Conservation (phyloP, 2,113 vertebrate species). For the Amazona guildingii region DNA sequence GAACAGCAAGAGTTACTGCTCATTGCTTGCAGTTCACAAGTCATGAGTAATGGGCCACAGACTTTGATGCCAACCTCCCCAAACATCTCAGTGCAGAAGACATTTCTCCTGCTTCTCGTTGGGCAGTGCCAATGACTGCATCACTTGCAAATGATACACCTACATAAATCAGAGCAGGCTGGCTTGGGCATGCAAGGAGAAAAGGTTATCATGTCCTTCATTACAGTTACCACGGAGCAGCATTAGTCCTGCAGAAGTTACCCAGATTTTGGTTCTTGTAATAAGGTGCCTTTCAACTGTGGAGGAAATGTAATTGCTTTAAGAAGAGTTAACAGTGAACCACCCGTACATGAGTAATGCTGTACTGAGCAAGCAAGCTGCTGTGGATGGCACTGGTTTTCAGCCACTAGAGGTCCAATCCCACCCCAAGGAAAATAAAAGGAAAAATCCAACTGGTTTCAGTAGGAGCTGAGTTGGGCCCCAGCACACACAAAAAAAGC, state of each 20-base stretch:
- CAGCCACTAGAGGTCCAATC: background rate
- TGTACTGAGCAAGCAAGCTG: background rate
- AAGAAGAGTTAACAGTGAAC: background rate
- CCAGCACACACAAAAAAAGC: background rate
- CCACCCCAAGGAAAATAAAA: background rate
- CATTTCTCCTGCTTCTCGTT: background rate
- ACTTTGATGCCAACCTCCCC: background rate
- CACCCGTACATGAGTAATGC: background rate
- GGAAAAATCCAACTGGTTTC: background rate
- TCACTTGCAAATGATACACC: background rate
- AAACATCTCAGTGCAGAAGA: background rate
- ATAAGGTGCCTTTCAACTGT: background rate
- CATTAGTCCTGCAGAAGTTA: background rate
- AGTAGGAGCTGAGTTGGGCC: background rate
- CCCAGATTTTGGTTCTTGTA: background rate
- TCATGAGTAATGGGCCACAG: background rate
- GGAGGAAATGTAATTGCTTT: background rate
- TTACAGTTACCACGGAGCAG: background rate
- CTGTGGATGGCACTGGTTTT: background rate
- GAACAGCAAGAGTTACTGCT: background rate
- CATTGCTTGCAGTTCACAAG: background rate
- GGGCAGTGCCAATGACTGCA: background rate
- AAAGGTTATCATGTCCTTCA: accelerated
- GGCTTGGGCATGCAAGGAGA: background rate
- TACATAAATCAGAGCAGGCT: background rate